Evolutionary conservation across 64 coral and sea anemone genomes (phyloP).

Genomic region (Montipora sp.): DNA sequence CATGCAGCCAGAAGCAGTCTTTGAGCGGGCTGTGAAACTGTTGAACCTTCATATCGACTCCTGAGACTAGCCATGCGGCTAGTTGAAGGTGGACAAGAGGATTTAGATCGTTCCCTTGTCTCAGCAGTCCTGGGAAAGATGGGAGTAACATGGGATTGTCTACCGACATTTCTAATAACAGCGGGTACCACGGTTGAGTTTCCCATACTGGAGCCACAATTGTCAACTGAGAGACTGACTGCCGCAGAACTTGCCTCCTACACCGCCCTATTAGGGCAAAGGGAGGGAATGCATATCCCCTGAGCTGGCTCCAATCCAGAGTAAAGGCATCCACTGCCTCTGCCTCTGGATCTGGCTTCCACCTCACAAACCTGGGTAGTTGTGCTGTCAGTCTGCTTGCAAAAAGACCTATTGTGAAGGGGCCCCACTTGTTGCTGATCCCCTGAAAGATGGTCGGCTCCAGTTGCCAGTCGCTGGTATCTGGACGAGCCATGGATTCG

Average conservation of each 20-base stretch:
- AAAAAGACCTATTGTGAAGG: conserved; percentile 12
- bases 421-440: neutral
- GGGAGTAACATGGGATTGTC: conserved; percentile 38
- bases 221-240: conserved; percentile 23
- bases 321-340: neutral
- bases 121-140: conserved; percentile 32
- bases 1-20: conserved; percentile 41
- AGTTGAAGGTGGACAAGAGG: conserved; percentile 61
- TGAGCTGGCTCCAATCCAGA: conserved; percentile 15
- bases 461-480: conserved; percentile 12
- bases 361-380: conserved; percentile 14
- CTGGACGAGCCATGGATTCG: neutral
- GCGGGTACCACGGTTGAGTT: conserved; percentile 57
- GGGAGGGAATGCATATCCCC: conserved; percentile 62
- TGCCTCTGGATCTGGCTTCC: conserved; percentile 43
- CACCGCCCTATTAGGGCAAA: conserved; percentile 30
- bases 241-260: neutral
- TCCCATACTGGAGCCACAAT: conserved; percentile 51
- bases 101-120: conserved; percentile 13
- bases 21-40: conserved; percentile 52
- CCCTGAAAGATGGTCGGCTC: neutral
- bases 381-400: conserved; percentile 29
- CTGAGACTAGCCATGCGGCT: conserved; percentile 57
- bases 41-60: neutral
- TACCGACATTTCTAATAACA: conserved; percentile 51